phyloP scores from a whole-genome alignment of 2,888 invertebrate species.

The Hedya salicella region DNA sequence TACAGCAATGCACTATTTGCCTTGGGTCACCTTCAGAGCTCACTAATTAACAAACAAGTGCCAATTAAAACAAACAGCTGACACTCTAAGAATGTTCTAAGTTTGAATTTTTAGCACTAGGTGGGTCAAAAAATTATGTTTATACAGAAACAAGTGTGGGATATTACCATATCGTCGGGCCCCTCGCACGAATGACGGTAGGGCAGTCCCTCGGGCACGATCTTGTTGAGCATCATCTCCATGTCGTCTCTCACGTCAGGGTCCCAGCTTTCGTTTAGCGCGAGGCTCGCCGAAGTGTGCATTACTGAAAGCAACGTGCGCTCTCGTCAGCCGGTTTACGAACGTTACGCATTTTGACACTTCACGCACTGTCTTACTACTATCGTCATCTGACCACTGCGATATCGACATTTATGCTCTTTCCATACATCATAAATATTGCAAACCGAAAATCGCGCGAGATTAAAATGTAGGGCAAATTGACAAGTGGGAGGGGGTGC shows the following conservation, averaged over 20 bases:
- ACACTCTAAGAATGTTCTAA: slow-evolving; percentile 23
- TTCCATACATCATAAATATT: slow-evolving; percentile 49
- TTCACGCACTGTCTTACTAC: slow-evolving; percentile 40
- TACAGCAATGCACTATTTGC: slow-evolving; percentile 3
- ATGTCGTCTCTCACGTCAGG: slow-evolving; percentile 98
- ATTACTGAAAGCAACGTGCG: slow-evolving; percentile 90
- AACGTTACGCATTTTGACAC: slow-evolving; percentile 35
- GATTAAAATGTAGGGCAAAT: slow-evolving; percentile 61
- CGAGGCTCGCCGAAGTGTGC: slow-evolving; percentile 98
- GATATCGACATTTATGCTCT: slow-evolving; percentile 34
- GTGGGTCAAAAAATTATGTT: slow-evolving; percentile 47
- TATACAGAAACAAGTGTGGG: slow-evolving; percentile 25
- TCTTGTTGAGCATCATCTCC: slow-evolving; percentile 99
- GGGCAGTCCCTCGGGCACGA: slow-evolving; percentile 98
- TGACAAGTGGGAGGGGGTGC: slow-evolving; percentile 71
- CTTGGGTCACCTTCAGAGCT: slow-evolving; percentile 33
- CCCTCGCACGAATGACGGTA: slow-evolving; percentile 99
- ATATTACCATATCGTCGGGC: slow-evolving; percentile 98
- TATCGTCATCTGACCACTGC: slow-evolving; percentile 23
- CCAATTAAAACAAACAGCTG: slow-evolving; percentile 39
- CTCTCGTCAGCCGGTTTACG: slow-evolving; percentile 48
- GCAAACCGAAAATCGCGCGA: slow-evolving; percentile 55
- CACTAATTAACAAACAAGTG: slow-evolving; percentile 38
- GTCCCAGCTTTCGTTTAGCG: slow-evolving; percentile 99
- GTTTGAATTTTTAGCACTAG: slow-evolving; percentile 24